phyloP scores from a whole-genome alignment of 2,888 invertebrate species.

The Machimus atricapillus region DNA sequence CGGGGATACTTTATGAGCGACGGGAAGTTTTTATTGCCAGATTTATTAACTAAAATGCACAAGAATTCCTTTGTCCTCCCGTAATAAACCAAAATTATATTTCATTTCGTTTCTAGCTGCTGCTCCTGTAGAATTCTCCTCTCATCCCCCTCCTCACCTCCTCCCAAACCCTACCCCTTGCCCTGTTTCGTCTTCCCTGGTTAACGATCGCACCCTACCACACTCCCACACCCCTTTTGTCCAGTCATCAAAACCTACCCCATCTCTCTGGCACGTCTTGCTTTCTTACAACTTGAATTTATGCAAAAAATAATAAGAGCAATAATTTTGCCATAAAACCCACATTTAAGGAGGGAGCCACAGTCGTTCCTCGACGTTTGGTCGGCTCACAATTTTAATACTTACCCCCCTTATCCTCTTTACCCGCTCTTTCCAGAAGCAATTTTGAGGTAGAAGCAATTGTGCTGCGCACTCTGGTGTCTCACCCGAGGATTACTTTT shows the following conservation, averaged over 20 bases:
- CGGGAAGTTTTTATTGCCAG: constrained; percentile 25
- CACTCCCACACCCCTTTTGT: background rate
- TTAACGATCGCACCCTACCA: background rate
- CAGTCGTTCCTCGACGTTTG: background rate
- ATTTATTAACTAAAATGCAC: constrained; percentile 32
- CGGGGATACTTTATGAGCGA: background rate
- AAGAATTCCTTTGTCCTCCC: constrained; percentile 20
- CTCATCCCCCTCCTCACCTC: too few relatives aligned
- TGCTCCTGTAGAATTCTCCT: background rate
- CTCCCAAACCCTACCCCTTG: too few relatives aligned
- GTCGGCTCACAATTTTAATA: background rate
- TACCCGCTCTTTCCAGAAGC: background rate
- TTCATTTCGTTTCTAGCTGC: constrained; percentile 5
- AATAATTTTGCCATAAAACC: constrained; percentile 28
- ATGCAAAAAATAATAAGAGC: constrained; percentile 32
- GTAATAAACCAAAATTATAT: constrained; percentile 30
- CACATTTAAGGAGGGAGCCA: background rate
- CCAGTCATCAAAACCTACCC: background rate
- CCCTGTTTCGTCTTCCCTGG: background rate
- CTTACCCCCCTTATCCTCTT: background rate
- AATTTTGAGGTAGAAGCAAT: constrained; percentile 17
- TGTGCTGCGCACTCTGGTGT: background rate
- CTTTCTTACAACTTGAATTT: constrained; percentile 10
- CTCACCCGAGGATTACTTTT: background rate
- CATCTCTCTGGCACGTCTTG: background rate